Base-by-base conservation (phyloP, 1,140 invertebrate genomes). In the Heliconius melpomene region DNA sequence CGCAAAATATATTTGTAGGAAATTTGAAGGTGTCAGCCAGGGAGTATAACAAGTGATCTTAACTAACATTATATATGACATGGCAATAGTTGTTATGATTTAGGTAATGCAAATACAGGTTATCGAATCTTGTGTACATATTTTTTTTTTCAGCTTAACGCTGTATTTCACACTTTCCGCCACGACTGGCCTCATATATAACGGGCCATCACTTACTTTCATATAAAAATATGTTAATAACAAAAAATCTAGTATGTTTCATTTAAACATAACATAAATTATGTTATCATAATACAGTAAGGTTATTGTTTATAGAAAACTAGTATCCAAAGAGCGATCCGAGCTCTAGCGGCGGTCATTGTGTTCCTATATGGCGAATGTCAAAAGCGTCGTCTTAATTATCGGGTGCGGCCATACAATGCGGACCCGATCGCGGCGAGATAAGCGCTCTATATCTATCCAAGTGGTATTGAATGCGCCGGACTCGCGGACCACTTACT, bases 321-420 rank as follows among this genome's bases (percentile, higher is more conserved):
- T 93, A 91, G 85, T 90, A 94, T 94, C 93, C 91, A 86, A 87
- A 80, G 81, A 83, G 82, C 80, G 82, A 78, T 83, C 80, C 81
- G 83, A 81, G 87, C 90, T 93, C 93, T 91, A 88, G 92, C 87
- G 90, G 93, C 92, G 91, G 88, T 93, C 91, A 94, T 94, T 94
- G 92, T 94, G 89, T 92, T 93, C 93, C 91, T 94, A 94, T 94
- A 94, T 93, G 93, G 93, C 88, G 92, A 94, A 92, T 93, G 93
- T 94, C 93, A 94, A 93, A 94, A 94, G 88, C 91, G 91, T 94
- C 92, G 93, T 94, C 93, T 94, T 94, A 94, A 94, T 94, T 94
- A 94, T 93, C 93, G 89, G 90, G 89, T 88, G 89, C 90, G 89
- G 90, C 87, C 82, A 90, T 89, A 93, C 93, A 94, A 93, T 93